Percentiles rank a stretch among this genome's conserved stretches.
phyloP scores from a whole-genome alignment of 2,113 vertebrate genomes.

The Halcyon senegalensis region DNA sequence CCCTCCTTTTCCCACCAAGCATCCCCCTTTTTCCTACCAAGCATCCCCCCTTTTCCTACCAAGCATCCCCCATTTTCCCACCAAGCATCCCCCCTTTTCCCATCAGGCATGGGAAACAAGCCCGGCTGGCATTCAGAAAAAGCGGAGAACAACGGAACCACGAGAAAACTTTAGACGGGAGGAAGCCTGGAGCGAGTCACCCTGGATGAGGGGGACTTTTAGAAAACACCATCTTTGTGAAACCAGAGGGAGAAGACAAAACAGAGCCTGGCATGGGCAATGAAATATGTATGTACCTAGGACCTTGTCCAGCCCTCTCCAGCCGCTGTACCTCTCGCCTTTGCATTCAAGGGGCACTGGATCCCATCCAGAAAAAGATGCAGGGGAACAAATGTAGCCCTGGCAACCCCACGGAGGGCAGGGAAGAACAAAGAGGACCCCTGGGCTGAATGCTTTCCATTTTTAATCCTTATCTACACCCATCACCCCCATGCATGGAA shows the following conservation, averaged over 20 bases:
- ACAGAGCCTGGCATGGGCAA: background rate
- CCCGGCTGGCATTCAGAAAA: background rate
- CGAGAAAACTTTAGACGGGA: background rate
- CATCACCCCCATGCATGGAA: conserved; percentile 18
- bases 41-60: background rate
- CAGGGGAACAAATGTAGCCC: conserved; percentile 55
- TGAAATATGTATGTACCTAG: conserved; percentile 41
- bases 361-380: conserved; percentile 27
- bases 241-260: background rate
- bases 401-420: conserved; percentile 30
- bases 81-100: background rate
- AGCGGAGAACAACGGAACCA: background rate
- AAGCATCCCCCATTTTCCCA: background rate
- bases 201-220: background rate
- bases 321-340: background rate
- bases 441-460: conserved; percentile 36
- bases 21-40: background rate
- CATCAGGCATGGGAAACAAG: background rate
- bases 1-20: background rate
- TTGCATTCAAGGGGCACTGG: conserved; percentile 38
- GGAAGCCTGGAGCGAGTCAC: background rate
- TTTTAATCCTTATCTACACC: conserved; percentile 61
- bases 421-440: conserved; percentile 47
- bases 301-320: conserved; percentile 11
- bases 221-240: conserved; percentile 46